Base-by-base conservation (phyloP, 2,888 invertebrate species). In the Congeria kusceri region DNA sequence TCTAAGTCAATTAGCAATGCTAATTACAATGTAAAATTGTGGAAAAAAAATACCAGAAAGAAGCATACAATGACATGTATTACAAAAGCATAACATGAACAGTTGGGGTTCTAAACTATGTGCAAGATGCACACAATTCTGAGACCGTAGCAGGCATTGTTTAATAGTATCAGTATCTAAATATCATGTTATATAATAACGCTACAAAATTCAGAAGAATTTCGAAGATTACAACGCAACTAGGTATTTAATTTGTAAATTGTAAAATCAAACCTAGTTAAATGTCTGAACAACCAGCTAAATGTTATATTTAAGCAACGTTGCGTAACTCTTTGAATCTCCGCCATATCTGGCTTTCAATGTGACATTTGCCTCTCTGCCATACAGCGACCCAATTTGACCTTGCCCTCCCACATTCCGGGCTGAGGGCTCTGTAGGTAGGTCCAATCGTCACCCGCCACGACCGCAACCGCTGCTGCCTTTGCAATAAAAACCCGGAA, bases 341-440 rank as follows among this genome's bases (percentile, higher is more conserved):
- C 88, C 89, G 11, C 93, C 92, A 73, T 91, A 93, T 86, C 93
- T 93, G 61, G 93, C 93, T 72, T 93, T 93, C 44, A 93, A 79
- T 1, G 93, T 92, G 64, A 90, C 89, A 83, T 91, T 92, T 65
- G 74, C 74, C 29, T 88, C 88, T 49, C 81, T 79, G 39, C 89
- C 90, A 80, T 91, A 91, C 3, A 59, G 32, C 28, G 58, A 46
- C 39, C 79, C 85, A 58, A 93, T 47, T 87, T 83, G 9, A 93
- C 91, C 9, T 85, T 84, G 3, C 92, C 92, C 70, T 90, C 89
- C 93, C 93, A 93, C 44, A 89, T 80, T 23, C 87, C 87, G 23
- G 83, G 75, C 29, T 86, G 65, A 2, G 85, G 83, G 56, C 87
- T 86, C 32, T 91, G 88, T 76, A 93, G 85, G 75, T 92, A 92